Base-by-base conservation (phyloP, 2,797 vertebrate genomes). In the Hypotaenidia okinawae region DNA sequence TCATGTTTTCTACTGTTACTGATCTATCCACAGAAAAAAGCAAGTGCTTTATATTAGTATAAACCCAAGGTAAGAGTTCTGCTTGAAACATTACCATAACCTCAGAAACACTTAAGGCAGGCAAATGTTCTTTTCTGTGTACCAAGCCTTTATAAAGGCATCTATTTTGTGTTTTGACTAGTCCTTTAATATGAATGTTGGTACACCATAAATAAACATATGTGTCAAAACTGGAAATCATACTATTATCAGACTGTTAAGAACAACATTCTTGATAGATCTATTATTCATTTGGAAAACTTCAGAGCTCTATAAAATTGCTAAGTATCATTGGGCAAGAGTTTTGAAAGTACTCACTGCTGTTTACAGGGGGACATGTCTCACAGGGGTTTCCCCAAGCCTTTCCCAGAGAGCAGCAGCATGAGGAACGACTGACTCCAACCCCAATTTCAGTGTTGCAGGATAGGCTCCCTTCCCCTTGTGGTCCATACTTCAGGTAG, bases 311-410 rank as follows among this genome's bases (percentile, higher is more conserved):
- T 69, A 35, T 3, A 84, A 68, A 79, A n/a, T 25, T 51, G 17
- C 0, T 15, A 86, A 59, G 9, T 39, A 43, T 39, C 18, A 66
- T 5, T 2, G 2, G 18, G 4, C 25, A 91, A 59, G 7, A 83
- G 14, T 32, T 84, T 37, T 74, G 14, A 74, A 87, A 83, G 22
- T 39, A 87, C 9, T 98, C 97, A 99, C 98, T 98, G 96, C 98
- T 98, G 83, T 99, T 99, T 86, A 98, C 95, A 79, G 97, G 94
- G 9, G 98, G 98, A 83, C 98, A 98, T 0, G 94, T 98, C 96
- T 99, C 98, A 39, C 98, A 99, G 59, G 98, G 98, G 89, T 98
- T 98, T 51, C 98, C 98, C 98, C 98, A 99, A 30, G 98, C 98
- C 91, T 95, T 98, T 74, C 98, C 98, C 79, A 98, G 93, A 1